Evolutionary conservation across 2,888 invertebrate genomes (phyloP).

Genomic region (Coremacera marginata): DNA sequence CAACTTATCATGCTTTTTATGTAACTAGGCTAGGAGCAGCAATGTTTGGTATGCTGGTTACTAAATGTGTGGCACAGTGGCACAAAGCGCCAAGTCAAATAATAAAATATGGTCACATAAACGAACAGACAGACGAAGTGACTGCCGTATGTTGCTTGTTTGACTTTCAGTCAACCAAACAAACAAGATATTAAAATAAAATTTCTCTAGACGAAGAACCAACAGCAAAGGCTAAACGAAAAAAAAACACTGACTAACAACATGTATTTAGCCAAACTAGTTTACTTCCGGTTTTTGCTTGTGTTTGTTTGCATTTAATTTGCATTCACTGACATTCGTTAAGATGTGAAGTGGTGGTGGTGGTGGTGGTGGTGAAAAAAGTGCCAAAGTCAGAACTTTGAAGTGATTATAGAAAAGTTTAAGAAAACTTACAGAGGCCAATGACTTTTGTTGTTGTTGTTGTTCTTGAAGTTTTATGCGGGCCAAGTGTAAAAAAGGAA

Average conservation of each 20-base stretch:
- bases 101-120: neutral
- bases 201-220: neutral
- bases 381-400: neutral
- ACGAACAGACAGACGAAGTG: neutral
- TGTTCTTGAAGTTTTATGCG: neutral
- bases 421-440: neutral
- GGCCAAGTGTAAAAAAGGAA: constrained; percentile 14
- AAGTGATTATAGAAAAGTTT: neutral
- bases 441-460: neutral
- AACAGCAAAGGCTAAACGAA: neutral
- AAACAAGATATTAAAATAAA: neutral
- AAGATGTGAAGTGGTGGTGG: neutral
- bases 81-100: neutral
- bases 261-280: constrained; percentile 6
- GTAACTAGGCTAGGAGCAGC: too few relatives aligned
- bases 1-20: too few relatives aligned
- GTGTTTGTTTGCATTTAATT: constrained; percentile 1
- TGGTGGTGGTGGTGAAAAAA: neutral
- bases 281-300: constrained; percentile 32
- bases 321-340: neutral
- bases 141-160: neutral
- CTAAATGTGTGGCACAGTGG: neutral
- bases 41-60: neutral
- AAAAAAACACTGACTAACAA: neutral
- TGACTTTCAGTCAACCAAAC: neutral